A percentile compares a stretch with the other conserved stretches of the same genome.
Evolutionary conservation across 2,888 invertebrate genomes (phyloP).

Genomic region (Reticulitermes lucifugus): DNA sequence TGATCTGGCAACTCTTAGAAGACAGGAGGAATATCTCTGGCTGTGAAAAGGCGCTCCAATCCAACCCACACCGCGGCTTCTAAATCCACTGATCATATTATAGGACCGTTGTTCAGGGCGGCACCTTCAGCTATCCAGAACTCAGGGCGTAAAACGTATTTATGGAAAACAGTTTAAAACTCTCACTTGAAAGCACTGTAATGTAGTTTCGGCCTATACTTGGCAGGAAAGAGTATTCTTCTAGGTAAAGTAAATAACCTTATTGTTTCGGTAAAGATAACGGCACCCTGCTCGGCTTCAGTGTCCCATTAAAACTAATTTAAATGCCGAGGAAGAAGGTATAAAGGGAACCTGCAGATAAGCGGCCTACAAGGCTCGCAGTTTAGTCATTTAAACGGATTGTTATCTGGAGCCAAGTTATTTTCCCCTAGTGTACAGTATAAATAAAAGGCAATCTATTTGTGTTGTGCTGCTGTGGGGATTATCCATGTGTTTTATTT

Average conservation of each 20-base stretch:
- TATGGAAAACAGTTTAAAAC: too few relatives aligned
- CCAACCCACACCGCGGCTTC: too few relatives aligned
- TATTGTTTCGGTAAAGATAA: neutral
- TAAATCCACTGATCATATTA: too few relatives aligned
- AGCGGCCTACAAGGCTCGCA: neutral
- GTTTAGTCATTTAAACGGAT: neutral
- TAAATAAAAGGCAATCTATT: neutral
- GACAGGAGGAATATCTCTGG: too few relatives aligned
- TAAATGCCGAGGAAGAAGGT: constrained; percentile 16
- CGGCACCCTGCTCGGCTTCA: neutral
- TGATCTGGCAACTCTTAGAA: too few relatives aligned
- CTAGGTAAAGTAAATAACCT: neutral
- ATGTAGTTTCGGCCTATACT: too few relatives aligned
- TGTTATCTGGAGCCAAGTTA: neutral
- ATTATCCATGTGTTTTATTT: neutral
- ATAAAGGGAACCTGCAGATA: neutral
- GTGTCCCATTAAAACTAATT: constrained; percentile 36
- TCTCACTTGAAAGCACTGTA: too few relatives aligned
- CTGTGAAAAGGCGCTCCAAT: too few relatives aligned
- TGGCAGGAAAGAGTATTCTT: neutral
- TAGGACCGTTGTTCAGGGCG: too few relatives aligned
- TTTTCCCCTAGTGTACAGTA: neutral
- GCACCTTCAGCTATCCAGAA: too few relatives aligned
- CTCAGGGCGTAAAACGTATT: too few relatives aligned
- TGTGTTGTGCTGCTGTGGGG: neutral